Evolutionary conservation across 1,140 invertebrate genomes (phyloP).

Genomic region (Hycleus cichorii): DNA sequence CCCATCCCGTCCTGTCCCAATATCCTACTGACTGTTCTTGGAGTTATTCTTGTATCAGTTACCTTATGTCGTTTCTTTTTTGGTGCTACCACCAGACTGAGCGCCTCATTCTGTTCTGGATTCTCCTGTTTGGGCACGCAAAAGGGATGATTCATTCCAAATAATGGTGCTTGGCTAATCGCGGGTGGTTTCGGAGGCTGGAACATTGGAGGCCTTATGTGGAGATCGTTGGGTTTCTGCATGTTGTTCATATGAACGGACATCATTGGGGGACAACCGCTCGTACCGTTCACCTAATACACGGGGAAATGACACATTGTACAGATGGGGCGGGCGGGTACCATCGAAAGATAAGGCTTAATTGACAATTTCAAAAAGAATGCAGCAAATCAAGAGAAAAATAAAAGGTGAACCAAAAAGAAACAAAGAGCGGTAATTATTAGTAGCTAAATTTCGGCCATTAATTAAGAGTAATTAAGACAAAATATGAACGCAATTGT

Average conservation of each 20-base stretch:
- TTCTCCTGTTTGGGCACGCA: conserved; percentile 58
- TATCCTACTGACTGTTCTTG: conserved; percentile 79
- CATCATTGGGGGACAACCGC: conserved; percentile 34
- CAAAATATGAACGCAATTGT: too few relatives aligned
- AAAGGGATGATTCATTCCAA: conserved; percentile 61
- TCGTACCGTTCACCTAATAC: conserved; percentile 28
- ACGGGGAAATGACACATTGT: too few relatives aligned
- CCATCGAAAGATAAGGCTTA: too few relatives aligned
- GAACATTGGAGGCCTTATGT: conserved; percentile 59
- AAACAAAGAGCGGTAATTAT: too few relatives aligned
- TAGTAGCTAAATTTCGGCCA: too few relatives aligned
- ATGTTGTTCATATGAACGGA: conserved; percentile 41
- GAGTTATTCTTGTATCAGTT: conserved; percentile 91
- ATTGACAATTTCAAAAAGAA: too few relatives aligned
- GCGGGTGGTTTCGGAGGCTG: conserved; percentile 71
- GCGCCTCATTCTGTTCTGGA: conserved; percentile 87
- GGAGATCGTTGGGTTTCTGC: conserved; percentile 62
- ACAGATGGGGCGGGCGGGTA: too few relatives aligned
- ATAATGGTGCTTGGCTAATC: conserved; percentile 57
- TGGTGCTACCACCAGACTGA: conserved; percentile 86
- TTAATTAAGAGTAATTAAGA: too few relatives aligned
- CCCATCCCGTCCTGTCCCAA: conserved; percentile 71
- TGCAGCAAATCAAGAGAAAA: too few relatives aligned
- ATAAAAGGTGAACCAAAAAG: too few relatives aligned
- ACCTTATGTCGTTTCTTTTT: conserved; percentile 97